Conservation (phyloP, 2,888 invertebrate species). For the Tenthredo scrophulariae region DNA sequence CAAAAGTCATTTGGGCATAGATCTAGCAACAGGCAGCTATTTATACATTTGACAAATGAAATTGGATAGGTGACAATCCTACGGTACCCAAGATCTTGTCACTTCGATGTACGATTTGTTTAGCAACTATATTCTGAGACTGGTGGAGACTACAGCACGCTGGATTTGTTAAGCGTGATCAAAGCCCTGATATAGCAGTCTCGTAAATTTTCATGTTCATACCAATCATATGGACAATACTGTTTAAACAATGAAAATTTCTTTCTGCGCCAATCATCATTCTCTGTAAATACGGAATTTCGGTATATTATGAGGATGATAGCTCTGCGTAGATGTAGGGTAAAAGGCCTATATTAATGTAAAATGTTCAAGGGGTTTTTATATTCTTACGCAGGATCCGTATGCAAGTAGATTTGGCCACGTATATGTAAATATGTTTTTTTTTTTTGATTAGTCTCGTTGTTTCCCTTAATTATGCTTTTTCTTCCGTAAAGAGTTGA, state of each 20-base stretch:
- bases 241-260: constrained; percentile 30
- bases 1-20: background rate
- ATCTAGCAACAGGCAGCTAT: constrained; percentile 36
- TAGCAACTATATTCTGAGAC: constrained; percentile 43
- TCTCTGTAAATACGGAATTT: background rate
- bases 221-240: constrained; percentile 16
- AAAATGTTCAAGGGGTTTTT: constrained; percentile 1
- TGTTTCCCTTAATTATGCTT: constrained; percentile 21
- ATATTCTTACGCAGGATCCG: constrained; percentile 35
- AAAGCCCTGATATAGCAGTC: constrained; percentile 11
- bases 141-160: constrained; percentile 32
- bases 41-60: background rate
- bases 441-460: constrained; percentile 8
- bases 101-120: constrained; percentile 42
- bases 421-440: constrained; percentile 57
- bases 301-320: background rate
- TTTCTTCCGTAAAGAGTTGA: constrained; percentile 8
- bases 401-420: constrained; percentile 46
- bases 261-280: background rate
- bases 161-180: constrained; percentile 12
- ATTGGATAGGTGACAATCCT: background rate
- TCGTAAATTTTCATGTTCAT: constrained; percentile 17
- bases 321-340: background rate
- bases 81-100: background rate
- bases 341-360: background rate